A percentile compares a stretch with the other conserved stretches of the same genome.
Conservation (phyloP, 1,140 invertebrate species). For the Leptopilina boulardi region DNA sequence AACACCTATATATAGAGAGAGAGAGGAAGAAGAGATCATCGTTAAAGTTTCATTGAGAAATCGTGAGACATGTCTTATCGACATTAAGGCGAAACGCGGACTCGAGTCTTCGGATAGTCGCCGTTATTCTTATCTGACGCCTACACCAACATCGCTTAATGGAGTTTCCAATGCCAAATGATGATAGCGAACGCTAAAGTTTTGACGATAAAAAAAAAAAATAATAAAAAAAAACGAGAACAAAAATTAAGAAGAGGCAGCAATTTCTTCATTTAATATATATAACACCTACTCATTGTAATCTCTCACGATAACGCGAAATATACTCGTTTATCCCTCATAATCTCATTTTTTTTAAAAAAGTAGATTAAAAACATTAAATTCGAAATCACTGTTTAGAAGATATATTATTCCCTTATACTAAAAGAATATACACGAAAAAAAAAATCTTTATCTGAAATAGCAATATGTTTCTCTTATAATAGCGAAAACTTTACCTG, state of each 20-base stretch:
- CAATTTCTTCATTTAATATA: too few species aligned
- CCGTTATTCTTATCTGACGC: slow-evolving; percentile 52
- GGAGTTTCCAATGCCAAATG: slow-evolving; percentile 44
- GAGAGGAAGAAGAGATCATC: slow-evolving; percentile 14
- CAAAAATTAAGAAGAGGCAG: not conserved
- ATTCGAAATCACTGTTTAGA: too few species aligned
- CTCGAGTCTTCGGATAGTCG: slow-evolving; percentile 37
- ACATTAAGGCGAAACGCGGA: slow-evolving; percentile 43
- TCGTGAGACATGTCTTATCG: slow-evolving; percentile 42
- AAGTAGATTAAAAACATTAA: too few species aligned
- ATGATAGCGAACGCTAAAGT: slow-evolving; percentile 42
- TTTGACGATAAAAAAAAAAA: slow-evolving; percentile 38
- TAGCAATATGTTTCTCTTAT: too few species aligned
- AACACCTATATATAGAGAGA: not conserved
- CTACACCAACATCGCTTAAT: slow-evolving; percentile 42
- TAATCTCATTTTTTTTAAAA: too few species aligned
- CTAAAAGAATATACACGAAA: too few species aligned
- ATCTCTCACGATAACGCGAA: too few species aligned
- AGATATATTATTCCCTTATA: too few species aligned
- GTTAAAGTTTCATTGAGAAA: slow-evolving; percentile 43
- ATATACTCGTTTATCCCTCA: too few species aligned
- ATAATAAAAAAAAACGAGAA: not conserved
- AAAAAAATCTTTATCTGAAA: too few species aligned
- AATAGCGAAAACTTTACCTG: too few species aligned
- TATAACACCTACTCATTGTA: too few species aligned